Evolutionary conservation across 1,140 invertebrate genomes (phyloP).

Genomic region (Laupala kohalensis): DNA sequence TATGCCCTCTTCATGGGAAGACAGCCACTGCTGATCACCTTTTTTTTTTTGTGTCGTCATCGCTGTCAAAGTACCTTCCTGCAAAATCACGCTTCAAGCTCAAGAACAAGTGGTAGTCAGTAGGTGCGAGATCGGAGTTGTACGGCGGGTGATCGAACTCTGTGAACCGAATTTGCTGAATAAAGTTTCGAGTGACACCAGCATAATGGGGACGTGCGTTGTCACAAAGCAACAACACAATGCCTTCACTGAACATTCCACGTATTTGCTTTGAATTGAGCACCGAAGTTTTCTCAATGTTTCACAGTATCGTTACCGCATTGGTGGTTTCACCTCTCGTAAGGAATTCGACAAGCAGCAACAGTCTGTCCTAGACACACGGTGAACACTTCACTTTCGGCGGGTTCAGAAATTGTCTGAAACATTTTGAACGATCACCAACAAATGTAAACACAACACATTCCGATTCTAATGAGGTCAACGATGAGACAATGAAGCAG

Average conservation of each 20-base stretch:
- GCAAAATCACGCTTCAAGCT: too few relatives aligned
- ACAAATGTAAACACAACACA: not conserved
- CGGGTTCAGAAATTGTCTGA: not conserved
- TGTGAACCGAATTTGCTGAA: not conserved
- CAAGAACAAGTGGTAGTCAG: too few relatives aligned
- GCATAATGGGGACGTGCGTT: too few relatives aligned
- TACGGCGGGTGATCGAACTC: too few relatives aligned
- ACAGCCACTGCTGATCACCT: not conserved
- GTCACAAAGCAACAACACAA: not conserved
- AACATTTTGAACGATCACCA: constrained; percentile 1
- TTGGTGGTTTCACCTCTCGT: not conserved
- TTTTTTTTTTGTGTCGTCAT: not conserved
- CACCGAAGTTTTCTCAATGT: too few relatives aligned
- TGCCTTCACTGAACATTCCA: too few relatives aligned
- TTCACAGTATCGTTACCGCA: too few relatives aligned
- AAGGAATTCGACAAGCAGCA: not conserved
- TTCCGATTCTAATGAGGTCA: not conserved
- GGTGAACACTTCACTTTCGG: not conserved
- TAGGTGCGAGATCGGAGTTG: too few relatives aligned
- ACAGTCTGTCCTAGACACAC: not conserved
- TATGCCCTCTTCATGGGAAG: constrained; percentile 1
- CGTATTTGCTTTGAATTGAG: too few relatives aligned
- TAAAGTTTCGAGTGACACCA: too few relatives aligned
- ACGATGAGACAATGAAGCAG: not conserved
- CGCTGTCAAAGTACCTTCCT: not conserved